phyloP scores from a whole-genome alignment of 2,888 invertebrate genomes.

The Noctua fimbriata region DNA sequence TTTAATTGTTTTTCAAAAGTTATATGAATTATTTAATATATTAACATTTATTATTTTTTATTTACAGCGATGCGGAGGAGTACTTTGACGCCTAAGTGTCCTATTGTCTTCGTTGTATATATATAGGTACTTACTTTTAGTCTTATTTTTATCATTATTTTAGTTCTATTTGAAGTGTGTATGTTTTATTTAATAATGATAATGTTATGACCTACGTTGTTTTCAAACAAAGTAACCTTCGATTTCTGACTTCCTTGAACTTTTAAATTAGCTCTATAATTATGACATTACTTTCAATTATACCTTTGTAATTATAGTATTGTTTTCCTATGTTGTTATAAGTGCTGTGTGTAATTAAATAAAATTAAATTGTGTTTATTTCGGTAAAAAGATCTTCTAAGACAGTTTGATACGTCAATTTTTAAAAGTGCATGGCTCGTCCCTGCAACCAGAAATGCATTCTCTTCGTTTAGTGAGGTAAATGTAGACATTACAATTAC shows the following conservation, averaged over 20 bases:
- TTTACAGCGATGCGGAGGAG: too few relatives aligned
- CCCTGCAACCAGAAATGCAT: background rate
- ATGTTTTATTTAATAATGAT: background rate
- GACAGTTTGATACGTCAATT: background rate
- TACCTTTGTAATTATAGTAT: background rate
- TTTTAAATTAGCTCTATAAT: background rate
- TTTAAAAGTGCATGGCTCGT: background rate
- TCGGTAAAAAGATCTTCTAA: background rate
- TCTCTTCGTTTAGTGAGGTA: background rate
- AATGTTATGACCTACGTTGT: background rate
- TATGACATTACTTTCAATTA: background rate
- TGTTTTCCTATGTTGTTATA: background rate
- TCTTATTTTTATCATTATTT: too few relatives aligned
- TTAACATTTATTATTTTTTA: too few relatives aligned
- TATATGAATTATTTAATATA: too few relatives aligned
- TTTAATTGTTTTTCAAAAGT: background rate
- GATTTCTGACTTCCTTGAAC: background rate
- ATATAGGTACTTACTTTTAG: too few relatives aligned
- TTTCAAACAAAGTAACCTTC: background rate
- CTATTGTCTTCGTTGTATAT: too few relatives aligned
- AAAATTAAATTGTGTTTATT: background rate
- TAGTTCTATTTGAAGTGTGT: too few relatives aligned
- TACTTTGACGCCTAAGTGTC: too few relatives aligned
- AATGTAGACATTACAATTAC: background rate
- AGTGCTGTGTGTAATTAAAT: background rate